Evolutionary conservation across 2,888 invertebrate genomes (phyloP).

Genomic region (Drosophila mayaguana): DNA sequence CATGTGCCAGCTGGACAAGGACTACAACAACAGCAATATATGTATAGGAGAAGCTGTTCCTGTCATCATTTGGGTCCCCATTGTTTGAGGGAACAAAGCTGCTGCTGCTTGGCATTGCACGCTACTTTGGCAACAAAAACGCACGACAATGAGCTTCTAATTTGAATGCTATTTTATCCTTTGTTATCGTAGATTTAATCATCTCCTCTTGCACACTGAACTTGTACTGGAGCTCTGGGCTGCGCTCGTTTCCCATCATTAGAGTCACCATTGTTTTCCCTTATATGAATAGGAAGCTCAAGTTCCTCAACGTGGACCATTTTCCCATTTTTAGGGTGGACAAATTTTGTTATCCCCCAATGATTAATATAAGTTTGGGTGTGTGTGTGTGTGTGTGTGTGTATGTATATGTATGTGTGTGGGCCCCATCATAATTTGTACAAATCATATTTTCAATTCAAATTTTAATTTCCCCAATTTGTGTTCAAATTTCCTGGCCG

Average conservation of each 20-base stretch:
- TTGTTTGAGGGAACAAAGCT: constrained; percentile 67
- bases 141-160: constrained; percentile 74
- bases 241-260: constrained; percentile 69
- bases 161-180: constrained; percentile 75
- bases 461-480: constrained; percentile 77
- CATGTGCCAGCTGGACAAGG: background rate
- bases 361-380: constrained; percentile 23
- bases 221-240: constrained; percentile 13
- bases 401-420: background rate
- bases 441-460: constrained; percentile 70
- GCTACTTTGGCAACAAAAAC: constrained; percentile 73
- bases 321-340: constrained; percentile 14
- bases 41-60: constrained; percentile 16
- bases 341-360: constrained; percentile 23
- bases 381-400: background rate
- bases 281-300: constrained; percentile 50
- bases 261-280: constrained; percentile 69
- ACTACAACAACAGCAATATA: constrained; percentile 4
- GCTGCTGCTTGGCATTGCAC: constrained; percentile 27
- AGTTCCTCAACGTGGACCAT: constrained; percentile 26
- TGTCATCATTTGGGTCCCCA: constrained; percentile 73
- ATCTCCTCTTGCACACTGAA: constrained; percentile 45
- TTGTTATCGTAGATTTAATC: constrained; percentile 76
- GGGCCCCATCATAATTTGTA: constrained; percentile 43
- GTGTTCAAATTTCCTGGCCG: constrained; percentile 65